Evolutionary conservation across 2,888 invertebrate species (phyloP), one percentile per base, ranked within the genome.

Genomic region (Xylocampa areola): DNA sequence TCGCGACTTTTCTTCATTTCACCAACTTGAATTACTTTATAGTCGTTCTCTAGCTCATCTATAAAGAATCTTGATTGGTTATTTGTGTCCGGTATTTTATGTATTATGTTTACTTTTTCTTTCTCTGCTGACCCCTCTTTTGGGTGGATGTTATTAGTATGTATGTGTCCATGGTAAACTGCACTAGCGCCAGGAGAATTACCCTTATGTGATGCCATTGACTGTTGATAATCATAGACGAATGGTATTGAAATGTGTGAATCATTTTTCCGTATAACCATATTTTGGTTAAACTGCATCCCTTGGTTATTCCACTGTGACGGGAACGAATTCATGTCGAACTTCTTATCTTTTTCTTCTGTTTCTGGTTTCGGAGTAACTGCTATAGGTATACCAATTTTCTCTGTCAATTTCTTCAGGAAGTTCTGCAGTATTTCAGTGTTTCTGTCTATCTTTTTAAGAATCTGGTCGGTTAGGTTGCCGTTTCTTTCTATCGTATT

Each of bases 361-460:
- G 21, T 5, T n/a, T 49, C 60, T 0, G 32, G 19, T 1, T n/a
- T 29, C 0, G 29, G 2, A 3, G 7, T 13, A 6, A 23, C 2
- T 8, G 17, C 2, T 1, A 17, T 11, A 0, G 17, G n/a, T 0
- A 2, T 1, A 2, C 40, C 45, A 4, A 85, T 64, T 47, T 71
- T 84, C 0, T 80, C 76, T 0, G 82, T 58, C 7, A 92, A 45
- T 73, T 87, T 88, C n/a, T 72, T 50, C 6, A 93, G 62, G 39
- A 92, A 90, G 0, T 39, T 58, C 62, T 89, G 80, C 7, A 92
- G 49, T 10, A 89, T 71, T 16, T 85, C 80, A 0, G 92, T 91
- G 36, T 92, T 92, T 50, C 62, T 80, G 27, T 91, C 87, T 0
- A 92, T 87, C 64, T 88, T 89, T n/a, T 77, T 80, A 13, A 93